Conservation (phyloP, 2,888 invertebrate genomes). For the Drosophila neotestacea region DNA sequence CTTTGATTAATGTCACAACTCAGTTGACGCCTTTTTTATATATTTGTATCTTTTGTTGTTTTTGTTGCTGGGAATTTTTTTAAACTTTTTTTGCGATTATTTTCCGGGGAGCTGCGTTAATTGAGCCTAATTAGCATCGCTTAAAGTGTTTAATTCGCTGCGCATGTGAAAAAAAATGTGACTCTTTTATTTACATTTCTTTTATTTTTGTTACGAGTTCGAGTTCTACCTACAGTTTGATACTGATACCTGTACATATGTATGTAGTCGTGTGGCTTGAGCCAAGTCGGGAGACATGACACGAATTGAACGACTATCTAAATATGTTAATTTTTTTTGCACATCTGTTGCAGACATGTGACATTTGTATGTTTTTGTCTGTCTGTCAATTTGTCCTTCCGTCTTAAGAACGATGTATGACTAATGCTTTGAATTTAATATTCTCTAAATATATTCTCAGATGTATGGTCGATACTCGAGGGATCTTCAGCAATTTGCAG, state of each 20-base stretch:
- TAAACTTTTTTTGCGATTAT: constrained; percentile 26
- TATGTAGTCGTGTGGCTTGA: background rate
- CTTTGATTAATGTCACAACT: constrained; percentile 40
- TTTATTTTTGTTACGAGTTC: constrained; percentile 33
- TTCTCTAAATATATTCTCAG: constrained; percentile 52
- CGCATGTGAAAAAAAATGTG: constrained; percentile 48
- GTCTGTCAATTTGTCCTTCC: constrained; percentile 2
- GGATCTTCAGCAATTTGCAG: constrained; percentile 96
- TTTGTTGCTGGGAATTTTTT: background rate
- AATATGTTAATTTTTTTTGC: constrained; percentile 50
- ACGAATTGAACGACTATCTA: constrained; percentile 36
- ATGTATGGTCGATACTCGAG: constrained; percentile 88
- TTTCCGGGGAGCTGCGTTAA: constrained; percentile 53
- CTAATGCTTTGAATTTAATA: background rate
- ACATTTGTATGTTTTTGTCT: constrained; percentile 27
- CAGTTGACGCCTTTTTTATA: constrained; percentile 11
- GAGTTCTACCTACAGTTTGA: background rate
- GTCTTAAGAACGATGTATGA: constrained; percentile 19
- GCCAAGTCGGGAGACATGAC: constrained; percentile 6
- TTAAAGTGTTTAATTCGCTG: constrained; percentile 46
- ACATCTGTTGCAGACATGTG: constrained; percentile 40
- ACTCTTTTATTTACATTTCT: constrained; percentile 51
- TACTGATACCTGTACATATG: background rate
- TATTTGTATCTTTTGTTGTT: constrained; percentile 7
- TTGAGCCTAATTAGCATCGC: constrained; percentile 47